Conservation (phyloP, 2,888 invertebrate genomes). For the Cephus pygmeus region DNA sequence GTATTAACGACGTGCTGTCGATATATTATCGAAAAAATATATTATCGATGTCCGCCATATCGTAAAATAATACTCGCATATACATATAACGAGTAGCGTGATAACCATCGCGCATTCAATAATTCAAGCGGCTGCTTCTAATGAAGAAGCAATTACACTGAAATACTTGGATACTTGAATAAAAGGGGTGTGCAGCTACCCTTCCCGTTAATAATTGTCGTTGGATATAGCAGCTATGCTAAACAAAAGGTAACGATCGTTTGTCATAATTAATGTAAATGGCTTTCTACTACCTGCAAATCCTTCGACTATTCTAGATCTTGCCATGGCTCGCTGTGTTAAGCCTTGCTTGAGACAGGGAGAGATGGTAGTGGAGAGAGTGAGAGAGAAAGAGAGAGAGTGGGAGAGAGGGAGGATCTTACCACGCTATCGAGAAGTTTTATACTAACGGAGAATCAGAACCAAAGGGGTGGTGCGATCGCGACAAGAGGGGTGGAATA, state of each 20-base stretch:
- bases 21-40: not conserved
- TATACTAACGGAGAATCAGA: not conserved
- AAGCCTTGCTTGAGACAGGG: not conserved
- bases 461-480: not conserved
- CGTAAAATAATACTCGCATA: not conserved
- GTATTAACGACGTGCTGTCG: too few species aligned
- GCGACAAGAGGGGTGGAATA: not conserved
- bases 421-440: not conserved
- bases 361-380: conserved; percentile 13
- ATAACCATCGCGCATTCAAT: not conserved
- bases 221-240: not conserved
- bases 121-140: not conserved
- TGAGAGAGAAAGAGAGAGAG: not conserved
- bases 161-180: not conserved
- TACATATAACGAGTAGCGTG: not conserved
- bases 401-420: not conserved
- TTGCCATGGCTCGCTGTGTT: too few species aligned
- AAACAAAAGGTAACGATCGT: not conserved
- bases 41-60: not conserved
- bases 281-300: not conserved
- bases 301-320: too few species aligned
- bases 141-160: not conserved
- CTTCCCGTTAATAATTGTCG: not conserved
- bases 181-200: not conserved
- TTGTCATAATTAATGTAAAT: not conserved